These are phyloP conservation scores for Zeuzera pyrina DNA, from an alignment of 2,888 invertebrate genomes.

Conservation along the genomic window DNA sequence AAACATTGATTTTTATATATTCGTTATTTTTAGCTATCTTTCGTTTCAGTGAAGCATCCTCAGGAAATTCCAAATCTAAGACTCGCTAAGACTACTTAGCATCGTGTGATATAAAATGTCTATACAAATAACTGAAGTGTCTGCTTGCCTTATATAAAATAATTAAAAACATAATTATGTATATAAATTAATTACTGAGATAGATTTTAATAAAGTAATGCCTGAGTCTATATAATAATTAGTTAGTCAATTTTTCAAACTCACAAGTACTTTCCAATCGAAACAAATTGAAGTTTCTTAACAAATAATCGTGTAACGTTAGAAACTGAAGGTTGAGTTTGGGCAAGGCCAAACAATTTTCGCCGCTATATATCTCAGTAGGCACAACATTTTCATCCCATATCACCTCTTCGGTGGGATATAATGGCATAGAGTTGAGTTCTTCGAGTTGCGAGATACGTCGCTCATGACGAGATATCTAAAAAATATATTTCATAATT, in stretches of 20 bases:
- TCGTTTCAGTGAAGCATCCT: too few relatives aligned
- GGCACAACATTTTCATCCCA: slow-evolving; percentile 99
- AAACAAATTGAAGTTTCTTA: slow-evolving; percentile 98
- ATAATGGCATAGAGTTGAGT: slow-evolving; percentile 97
- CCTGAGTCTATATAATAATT: background rate
- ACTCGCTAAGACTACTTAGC: too few relatives aligned
- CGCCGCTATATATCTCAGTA: slow-evolving; percentile 96
- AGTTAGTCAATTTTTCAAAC: slow-evolving; percentile 31
- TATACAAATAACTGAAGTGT: too few relatives aligned
- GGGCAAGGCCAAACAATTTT: slow-evolving; percentile 95
- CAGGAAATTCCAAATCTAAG: too few relatives aligned
- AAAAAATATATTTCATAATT: too few relatives aligned
- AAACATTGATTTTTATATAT: too few relatives aligned
- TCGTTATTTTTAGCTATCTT: too few relatives aligned
- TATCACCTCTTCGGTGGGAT: slow-evolving; percentile 97
- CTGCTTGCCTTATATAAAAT: too few relatives aligned
- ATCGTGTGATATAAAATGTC: too few relatives aligned
- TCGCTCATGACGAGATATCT: slow-evolving; percentile 89
- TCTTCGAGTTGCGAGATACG: slow-evolving; percentile 94
- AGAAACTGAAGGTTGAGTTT: slow-evolving; percentile 98
- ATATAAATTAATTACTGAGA: too few relatives aligned
- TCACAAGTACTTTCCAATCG: slow-evolving; percentile 97
- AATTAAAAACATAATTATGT: too few relatives aligned
- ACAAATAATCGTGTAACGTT: slow-evolving; percentile 96
- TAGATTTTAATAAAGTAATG: too few relatives aligned